Base-by-base conservation (phyloP, 2,797 vertebrate genomes). In the Chrosomus eos region DNA sequence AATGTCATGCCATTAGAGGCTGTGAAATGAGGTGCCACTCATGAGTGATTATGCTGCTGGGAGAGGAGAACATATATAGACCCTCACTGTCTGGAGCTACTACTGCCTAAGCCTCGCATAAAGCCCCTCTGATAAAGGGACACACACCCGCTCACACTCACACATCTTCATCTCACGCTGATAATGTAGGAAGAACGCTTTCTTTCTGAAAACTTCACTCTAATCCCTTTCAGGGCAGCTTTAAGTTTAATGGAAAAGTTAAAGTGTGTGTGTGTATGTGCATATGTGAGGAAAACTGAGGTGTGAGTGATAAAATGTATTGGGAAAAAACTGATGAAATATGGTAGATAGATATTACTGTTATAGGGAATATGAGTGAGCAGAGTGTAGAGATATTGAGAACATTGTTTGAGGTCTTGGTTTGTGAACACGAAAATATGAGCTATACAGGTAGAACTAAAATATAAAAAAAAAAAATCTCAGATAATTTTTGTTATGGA, bases 21-120 rank as follows among this genome's bases (percentile, higher is more conserved):
- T 95, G 95, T 95, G 94, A 95, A 95, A 96, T 95, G 94, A 96
- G 95, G 93, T 96, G 95, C 94, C 95, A 95, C 94, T 96, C 95
- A 95, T 94, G 93, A 95, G 92, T 94, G 94, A 94, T 94, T 95
- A 95, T 93, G 92, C 94, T 88, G 91, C 90, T 91, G 91, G 93
- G 90, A 91, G 89, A 87, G 85, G 92, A 91, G 90, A 91, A 93
- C 94, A 93, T 92, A 93, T 92, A 93, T 87, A 93, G 88, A 91
- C 89, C 88, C 84, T 86, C 84, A 92, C 90, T 88, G 82, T 84
- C 89, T 53, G 67, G 73, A 60, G 36, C 82, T 72, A 71, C 78
- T 70, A 67, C 81, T 58, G 85, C 45, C 72, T 75, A 53, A 81
- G 85, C 82, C 86, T 87, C 82, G 76, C 82, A 87, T 80, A 88